Evolutionary conservation across 2,113 vertebrate species (phyloP), one percentile per base, ranked within the genome.

Genomic region (Neogobius melanostomus): DNA sequence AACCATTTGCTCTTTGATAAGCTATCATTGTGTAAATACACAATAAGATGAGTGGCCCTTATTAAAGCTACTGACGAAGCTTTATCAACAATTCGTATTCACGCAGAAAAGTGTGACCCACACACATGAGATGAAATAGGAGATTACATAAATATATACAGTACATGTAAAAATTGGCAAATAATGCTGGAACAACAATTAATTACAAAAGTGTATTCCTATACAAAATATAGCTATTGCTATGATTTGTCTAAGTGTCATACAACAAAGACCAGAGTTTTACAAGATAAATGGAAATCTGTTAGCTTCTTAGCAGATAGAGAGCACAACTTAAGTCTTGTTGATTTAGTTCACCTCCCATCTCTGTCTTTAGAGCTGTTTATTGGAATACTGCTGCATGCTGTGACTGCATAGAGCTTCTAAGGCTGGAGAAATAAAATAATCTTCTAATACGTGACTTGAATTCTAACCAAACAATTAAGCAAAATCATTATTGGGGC

Each of bases 321-420:
- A 36, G 59, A 56, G 46, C 63, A 74, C 69, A 74, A 66, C 64
- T 61, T 82, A 72, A 79, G 79, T 45, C 63, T 62, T 69, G 47
- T 66, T 75, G 60, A 50, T 56, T 79, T 66, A 74, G 71, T 72
- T 77, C 71, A 46, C 12, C 11, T 83, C 65, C 69, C 59, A 71
- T 49, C 73, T 62, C 51, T 62, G 28, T 36, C 61, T 72, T 84
- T 61, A 54, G 61, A 59, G 57, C 49, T 50, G 70, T 46, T 66
- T 4, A 81, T 53, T 62, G 60, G 50, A 62, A 64, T 69, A 71
- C 12, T 11, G 11, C 10, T 49, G 52, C 0, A 6, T 0, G 14
- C 51, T 77, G 4, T 60, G 69, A 69, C 16, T 43, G 12, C 46
- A 6, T 76, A 47, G 17, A 48, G 63, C 72, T 52, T 11, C 48